Evolutionary conservation across 1,140 invertebrate genomes (phyloP).

Genomic region (Lepidurus packardi): DNA sequence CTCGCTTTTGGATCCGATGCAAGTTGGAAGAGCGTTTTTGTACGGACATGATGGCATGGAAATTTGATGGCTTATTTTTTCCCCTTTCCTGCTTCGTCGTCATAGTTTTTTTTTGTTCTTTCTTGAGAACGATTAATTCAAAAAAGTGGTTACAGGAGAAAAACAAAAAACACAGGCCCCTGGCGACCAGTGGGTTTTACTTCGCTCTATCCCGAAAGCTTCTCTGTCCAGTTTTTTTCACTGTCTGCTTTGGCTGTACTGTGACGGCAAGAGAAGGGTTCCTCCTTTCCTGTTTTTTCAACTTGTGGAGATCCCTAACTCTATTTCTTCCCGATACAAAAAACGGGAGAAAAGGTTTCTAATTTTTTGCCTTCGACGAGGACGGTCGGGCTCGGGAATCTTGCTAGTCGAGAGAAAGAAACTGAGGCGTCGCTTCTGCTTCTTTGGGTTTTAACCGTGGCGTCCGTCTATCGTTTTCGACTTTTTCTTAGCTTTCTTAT

Average conservation of each 20-base stretch:
- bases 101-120: slow-evolving; percentile 9
- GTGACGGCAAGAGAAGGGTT: background rate
- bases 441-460: background rate
- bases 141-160: slow-evolving; percentile 12
- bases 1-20: background rate
- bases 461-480: background rate
- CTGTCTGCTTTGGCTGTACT: slow-evolving; percentile 15
- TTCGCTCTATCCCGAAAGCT: slow-evolving; percentile 9
- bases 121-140: slow-evolving; percentile 19
- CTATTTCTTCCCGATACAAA: background rate
- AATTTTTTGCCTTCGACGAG: background rate
- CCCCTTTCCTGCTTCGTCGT: slow-evolving; percentile 16
- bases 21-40: background rate
- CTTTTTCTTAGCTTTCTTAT: background rate
- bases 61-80: slow-evolving; percentile 19
- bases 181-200: slow-evolving; percentile 12
- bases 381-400: background rate
- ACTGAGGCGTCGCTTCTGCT: background rate
- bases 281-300: background rate
- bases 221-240: slow-evolving; percentile 14
- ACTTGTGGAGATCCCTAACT: background rate
- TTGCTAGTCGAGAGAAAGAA: background rate
- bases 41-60: slow-evolving; percentile 17
- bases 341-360: background rate
- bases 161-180: background rate